Percentiles rank a stretch among this genome's conserved stretches.
These are phyloP conservation scores for Sceloporus undulatus DNA, from an alignment of 2,113 vertebrate genomes.

Conservation along the genomic window DNA sequence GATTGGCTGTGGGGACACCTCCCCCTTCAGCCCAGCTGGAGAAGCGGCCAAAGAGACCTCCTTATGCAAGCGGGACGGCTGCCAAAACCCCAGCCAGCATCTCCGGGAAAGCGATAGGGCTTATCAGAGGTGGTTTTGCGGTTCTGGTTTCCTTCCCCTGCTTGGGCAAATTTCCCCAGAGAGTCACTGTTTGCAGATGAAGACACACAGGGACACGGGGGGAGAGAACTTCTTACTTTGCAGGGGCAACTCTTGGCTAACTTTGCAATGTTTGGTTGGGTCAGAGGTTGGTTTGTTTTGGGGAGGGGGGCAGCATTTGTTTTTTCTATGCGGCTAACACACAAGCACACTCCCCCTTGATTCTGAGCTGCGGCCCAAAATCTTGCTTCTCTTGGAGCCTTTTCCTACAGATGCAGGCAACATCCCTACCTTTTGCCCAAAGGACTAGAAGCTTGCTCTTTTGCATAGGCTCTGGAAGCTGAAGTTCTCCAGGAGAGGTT, in stretches of 20 bases:
- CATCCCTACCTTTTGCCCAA: no score
- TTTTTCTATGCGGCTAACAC: no score
- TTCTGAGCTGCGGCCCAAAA: background rate
- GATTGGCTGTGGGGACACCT: slow-evolving; percentile 32
- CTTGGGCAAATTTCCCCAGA: background rate
- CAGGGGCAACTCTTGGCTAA: background rate
- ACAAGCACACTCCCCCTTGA: background rate
- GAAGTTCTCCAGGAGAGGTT: no score
- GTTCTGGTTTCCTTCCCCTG: background rate
- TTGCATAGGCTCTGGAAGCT: background rate
- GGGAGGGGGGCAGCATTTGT: accelerated
- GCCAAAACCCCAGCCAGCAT: background rate
- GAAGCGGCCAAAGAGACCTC: background rate
- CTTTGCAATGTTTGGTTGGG: background rate
- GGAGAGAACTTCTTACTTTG: background rate
- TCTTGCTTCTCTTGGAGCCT: no score
- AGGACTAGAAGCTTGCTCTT: background rate
- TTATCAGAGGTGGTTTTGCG: accelerated
- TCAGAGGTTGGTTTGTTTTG: no score
- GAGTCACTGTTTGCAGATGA: background rate
- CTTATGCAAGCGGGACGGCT: background rate
- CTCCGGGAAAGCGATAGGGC: background rate
- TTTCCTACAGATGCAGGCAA: no score
- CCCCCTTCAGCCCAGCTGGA: slow-evolving; percentile 30
- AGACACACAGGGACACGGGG: no score